These are phyloP conservation scores for Misgurnus mizolepis DNA, from an alignment of 2,113 vertebrate genomes.

Conservation along the genomic window DNA sequence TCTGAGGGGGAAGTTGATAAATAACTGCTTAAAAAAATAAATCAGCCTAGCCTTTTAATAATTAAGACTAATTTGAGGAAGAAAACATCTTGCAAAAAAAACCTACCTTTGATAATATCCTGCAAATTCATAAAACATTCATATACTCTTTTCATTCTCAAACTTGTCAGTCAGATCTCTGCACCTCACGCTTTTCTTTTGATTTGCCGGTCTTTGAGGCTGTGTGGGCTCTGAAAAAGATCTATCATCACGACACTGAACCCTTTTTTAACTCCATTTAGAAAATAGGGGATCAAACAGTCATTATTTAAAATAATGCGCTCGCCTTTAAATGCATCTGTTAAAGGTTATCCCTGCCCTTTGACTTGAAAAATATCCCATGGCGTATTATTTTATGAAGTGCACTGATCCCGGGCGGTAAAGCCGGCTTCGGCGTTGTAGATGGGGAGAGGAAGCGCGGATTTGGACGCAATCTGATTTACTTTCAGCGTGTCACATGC, in stretches of 20 bases:
- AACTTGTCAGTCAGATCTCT: slow-evolving; percentile 68
- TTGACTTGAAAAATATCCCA: slow-evolving; percentile 14
- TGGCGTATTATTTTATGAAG: slow-evolving; percentile 27
- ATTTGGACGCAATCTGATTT: slow-evolving; percentile 68
- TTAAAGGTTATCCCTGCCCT: slow-evolving; percentile 28
- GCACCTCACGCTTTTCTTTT: slow-evolving; percentile 50
- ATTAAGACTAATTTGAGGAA: slow-evolving; percentile 68
- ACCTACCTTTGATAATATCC: slow-evolving; percentile 69
- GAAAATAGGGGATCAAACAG: slow-evolving; percentile 24
- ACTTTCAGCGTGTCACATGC: slow-evolving; percentile 52
- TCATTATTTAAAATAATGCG: slow-evolving; percentile 21
- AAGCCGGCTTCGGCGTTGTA: neutral
- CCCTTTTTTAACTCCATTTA: slow-evolving; percentile 36
- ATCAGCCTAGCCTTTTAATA: slow-evolving; percentile 65
- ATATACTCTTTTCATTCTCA: slow-evolving; percentile 63
- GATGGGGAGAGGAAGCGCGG: slow-evolving; percentile 44
- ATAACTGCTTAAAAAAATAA: slow-evolving; percentile 64
- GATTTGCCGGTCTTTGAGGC: slow-evolving; percentile 64
- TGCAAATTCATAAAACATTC: slow-evolving; percentile 75
- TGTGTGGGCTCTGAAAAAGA: slow-evolving; percentile 57
- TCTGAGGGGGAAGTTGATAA: slow-evolving; percentile 64
- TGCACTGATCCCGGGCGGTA: slow-evolving; percentile 22
- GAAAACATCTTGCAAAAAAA: slow-evolving; percentile 64
- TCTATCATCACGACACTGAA: slow-evolving; percentile 2
- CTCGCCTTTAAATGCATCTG: slow-evolving; percentile 33